A percentile compares a stretch with the other conserved stretches of the same genome.
Evolutionary conservation across 2,888 invertebrate species (phyloP).

Genomic region (Glyphotaelius pellucidus): DNA sequence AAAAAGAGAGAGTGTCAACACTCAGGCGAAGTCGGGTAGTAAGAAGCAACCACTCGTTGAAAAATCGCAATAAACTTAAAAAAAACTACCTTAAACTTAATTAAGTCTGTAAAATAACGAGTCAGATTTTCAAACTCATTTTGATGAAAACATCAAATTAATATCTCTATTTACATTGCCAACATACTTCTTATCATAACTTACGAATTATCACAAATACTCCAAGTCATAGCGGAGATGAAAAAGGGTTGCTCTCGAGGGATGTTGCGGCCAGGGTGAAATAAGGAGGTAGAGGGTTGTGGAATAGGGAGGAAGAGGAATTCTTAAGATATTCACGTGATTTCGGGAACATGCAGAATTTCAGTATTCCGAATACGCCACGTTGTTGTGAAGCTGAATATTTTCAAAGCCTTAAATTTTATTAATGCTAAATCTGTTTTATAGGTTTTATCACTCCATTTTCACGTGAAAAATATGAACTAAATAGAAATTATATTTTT

Average conservation of each 20-base stretch:
- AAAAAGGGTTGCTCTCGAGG: background rate
- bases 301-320: background rate
- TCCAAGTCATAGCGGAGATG: background rate
- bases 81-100: background rate
- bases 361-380: background rate
- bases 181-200: background rate
- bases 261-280: background rate
- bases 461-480: background rate
- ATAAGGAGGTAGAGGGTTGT: background rate
- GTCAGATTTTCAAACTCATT: background rate
- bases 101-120: background rate
- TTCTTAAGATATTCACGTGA: slow-evolving; percentile 36
- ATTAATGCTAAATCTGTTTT: background rate
- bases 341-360: slow-evolving; percentile 10
- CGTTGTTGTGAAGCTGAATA: background rate
- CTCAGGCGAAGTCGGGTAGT: too few relatives aligned
- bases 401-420: background rate
- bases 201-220: background rate
- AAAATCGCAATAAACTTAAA: background rate
- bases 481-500: too few relatives aligned
- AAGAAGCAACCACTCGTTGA: too few relatives aligned
- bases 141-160: background rate
- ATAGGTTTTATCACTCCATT: background rate
- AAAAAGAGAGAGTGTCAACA: too few relatives aligned
- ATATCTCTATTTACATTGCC: background rate